Base-by-base conservation (phyloP, 2,888 invertebrate genomes). In the Vesta saturnalis region DNA sequence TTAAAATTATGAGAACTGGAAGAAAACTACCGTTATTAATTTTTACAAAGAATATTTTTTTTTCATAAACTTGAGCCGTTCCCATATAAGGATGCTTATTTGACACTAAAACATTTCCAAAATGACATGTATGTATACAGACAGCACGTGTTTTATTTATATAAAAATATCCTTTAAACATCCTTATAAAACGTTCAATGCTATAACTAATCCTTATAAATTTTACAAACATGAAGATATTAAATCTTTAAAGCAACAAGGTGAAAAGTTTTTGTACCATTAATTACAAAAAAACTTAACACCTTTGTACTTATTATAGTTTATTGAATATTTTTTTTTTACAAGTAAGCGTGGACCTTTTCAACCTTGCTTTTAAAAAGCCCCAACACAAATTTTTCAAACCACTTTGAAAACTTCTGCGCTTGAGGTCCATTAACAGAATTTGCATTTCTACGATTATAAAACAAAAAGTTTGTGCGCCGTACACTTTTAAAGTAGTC, bases 401-500 rank as follows among this genome's bases (percentile, higher is more conserved):
- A 65, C 55, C 54, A 23, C 22, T 64, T 47, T 47, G 47, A 23
- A 39, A 39, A 39, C 39, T n/a, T 43, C 19, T 19, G 18, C 18
- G n/a, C 52, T 52, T 19, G 52, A 52, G 52, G 52, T 52, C 52
- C 47, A 18, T 19, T 8, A 52, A 52, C 52, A 52, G 52, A 52
- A 52, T 52, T 52, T 52, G 69, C 70, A 69, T 63, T 63, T 65
- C 64, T 72, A 61, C 67, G 47, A 66, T n/a, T 65, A 54, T 22
- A 69, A 72, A 69, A 71, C 67, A 66, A 74, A 75, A 72, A 66
- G 62, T 66, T 68, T 73, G 70, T 67, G 64, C 61, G 68, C 58
- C 70, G 71, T 71, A 23, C 8, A 72, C 76, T 75, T 73, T 73
- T 70, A 75, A 77, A 73, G 74, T 63, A 75, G 74, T 70, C 54